Evolutionary conservation across 2,888 invertebrate species (phyloP), one percentile per base, ranked within the genome.

Genomic region (Agrochola lychnidis): DNA sequence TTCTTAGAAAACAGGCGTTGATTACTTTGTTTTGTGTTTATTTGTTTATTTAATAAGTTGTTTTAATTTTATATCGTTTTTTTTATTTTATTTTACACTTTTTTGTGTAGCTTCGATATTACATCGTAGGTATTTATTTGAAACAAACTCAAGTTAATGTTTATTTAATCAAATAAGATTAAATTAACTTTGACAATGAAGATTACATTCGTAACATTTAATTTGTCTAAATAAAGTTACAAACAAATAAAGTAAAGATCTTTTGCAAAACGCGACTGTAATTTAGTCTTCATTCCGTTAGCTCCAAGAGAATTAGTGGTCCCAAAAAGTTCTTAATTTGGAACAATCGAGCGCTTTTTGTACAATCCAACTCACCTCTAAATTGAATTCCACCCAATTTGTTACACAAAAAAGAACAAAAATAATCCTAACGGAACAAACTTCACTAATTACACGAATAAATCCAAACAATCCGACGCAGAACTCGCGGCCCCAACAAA

Each of bases 391-490:
- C 90, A 88, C 90, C 91, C 93, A 92, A 95, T 94, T 94, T 94
- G 93, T 93, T 91, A 92, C 90, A 92, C 93, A 93, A 91, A 94
- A 93, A 94, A 94, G 94, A 92, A 94, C 92, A 93, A 94, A 95
- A 95, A 94, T 94, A 95, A 95, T 94, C 92, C 92, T 91, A 94
- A 91, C 93, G 93, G 93, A 94, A 94, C 94, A 94, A 96, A 96
- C 96, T 96, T 96, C 95, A 94, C 96, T 96, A 96, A 96, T 96
- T 96, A 96, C 96, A 94, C 94, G 92, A 95, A 96, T 95, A 96
- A 96, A 96, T 95, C 96, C 95, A 93, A 95, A 95, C 95, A 95
- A 94, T 94, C 91, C 92, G 83, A 91, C 91, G 90, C 91, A 90
- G 91, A 93, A 93, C 92, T 91, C 91, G 90, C 88, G 87, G 92